These are phyloP conservation scores for Thunnus albacares DNA, from an alignment of 2,797 vertebrate genomes.

Conservation along the genomic window DNA sequence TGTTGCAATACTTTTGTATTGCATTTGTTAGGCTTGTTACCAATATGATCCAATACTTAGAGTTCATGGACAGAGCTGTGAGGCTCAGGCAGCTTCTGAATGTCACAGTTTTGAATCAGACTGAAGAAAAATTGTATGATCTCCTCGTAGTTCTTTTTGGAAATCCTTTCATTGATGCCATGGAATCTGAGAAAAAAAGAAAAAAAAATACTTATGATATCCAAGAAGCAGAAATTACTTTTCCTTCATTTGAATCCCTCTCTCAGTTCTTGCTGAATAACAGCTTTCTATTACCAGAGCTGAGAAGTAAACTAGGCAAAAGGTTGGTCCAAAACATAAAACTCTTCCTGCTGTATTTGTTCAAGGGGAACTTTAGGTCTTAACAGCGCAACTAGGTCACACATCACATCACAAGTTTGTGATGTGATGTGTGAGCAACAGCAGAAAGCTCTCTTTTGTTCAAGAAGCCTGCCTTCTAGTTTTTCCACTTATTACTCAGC, in stretches of 20 bases:
- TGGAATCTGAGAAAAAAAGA: constrained; percentile 88
- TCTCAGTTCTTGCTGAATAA: not conserved
- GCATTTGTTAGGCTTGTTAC: not conserved
- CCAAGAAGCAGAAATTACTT: not conserved
- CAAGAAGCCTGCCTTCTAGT: not conserved
- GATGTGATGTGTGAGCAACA: not conserved
- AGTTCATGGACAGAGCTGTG: constrained; percentile 88
- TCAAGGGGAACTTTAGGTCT: not conserved
- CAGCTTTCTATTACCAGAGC: not conserved
- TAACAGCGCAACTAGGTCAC: constrained; percentile 27
- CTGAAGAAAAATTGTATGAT: constrained; percentile 91
- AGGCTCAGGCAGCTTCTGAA: constrained; percentile 77
- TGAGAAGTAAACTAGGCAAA: not conserved
- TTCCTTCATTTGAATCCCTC: not conserved
- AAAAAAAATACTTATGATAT: not conserved
- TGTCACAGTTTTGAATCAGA: constrained; percentile 94
- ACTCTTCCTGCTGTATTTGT: not conserved
- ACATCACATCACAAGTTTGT: constrained; percentile 8
- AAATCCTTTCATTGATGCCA: constrained; percentile 95
- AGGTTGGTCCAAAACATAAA: not conserved
- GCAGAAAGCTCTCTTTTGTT: constrained; percentile 17
- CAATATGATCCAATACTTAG: constrained; percentile 66
- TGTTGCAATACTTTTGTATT: not conserved
- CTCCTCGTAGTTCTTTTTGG: constrained; percentile 89
- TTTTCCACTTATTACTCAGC: not conserved